Conservation (phyloP, 2,888 invertebrate genomes). For the Sialis fuliginosa region DNA sequence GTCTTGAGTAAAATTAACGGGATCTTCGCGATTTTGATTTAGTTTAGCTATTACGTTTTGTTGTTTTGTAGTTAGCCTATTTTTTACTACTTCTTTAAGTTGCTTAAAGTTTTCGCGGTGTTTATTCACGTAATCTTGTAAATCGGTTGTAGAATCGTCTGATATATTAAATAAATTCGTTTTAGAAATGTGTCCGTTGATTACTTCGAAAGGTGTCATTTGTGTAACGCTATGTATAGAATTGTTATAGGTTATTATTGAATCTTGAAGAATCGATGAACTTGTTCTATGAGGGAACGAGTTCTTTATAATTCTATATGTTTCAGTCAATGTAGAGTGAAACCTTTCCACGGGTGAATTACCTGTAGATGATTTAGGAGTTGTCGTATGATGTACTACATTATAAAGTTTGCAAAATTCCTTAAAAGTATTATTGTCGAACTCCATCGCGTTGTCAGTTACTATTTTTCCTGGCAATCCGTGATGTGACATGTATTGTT, state of each 20-base stretch:
- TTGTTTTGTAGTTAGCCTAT: constrained; percentile 3
- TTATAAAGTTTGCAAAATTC: not conserved
- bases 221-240: not conserved
- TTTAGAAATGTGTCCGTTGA: not conserved
- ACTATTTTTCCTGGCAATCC: not conserved
- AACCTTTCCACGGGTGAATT: constrained; percentile 1
- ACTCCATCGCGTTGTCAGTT: not conserved
- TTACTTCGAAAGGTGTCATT: not conserved
- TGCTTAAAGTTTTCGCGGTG: not conserved
- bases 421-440: not conserved
- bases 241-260: not conserved
- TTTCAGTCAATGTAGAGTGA: not conserved
- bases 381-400: not conserved
- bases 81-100: constrained; percentile 3
- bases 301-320: not conserved
- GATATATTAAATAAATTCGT: not conserved
- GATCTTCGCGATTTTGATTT: constrained; percentile 7
- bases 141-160: no score
- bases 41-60: constrained; percentile 3
- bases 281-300: not conserved
- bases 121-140: no score
- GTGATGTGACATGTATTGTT: not conserved
- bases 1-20: not conserved
- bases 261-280: not conserved
- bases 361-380: not conserved